These are phyloP conservation scores for Glyptemys insculpta DNA, from an alignment of 2,797 vertebrate species.

Conservation along the genomic window DNA sequence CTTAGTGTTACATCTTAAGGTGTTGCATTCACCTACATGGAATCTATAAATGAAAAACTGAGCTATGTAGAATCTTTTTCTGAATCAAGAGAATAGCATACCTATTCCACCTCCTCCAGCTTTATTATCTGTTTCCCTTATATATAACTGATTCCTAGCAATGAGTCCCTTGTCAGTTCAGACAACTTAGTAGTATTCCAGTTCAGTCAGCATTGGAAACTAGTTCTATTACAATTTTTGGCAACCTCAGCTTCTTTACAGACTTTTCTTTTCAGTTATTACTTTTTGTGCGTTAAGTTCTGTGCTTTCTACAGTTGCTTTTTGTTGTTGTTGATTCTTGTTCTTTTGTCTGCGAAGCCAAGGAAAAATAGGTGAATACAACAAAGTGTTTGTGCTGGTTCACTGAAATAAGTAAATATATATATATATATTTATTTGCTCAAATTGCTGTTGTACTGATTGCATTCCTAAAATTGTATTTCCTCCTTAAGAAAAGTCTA, in stretches of 20 bases:
- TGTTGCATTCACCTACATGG: not conserved
- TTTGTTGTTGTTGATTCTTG: not conserved
- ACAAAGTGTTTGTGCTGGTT: not conserved
- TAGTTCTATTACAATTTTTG: slow-evolving; percentile 15
- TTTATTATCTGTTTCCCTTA: fast-evolving
- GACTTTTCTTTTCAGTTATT: slow-evolving; percentile 30
- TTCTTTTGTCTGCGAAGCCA: not conserved
- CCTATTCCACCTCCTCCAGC: not conserved
- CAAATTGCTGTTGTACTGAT: not conserved
- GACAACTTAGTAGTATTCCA: slow-evolving; percentile 28
- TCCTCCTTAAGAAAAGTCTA: not conserved
- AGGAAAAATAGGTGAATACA: not conserved
- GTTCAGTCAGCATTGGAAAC: slow-evolving; percentile 50
- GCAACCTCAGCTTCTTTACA: slow-evolving; percentile 46
- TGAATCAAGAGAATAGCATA: slow-evolving; percentile 30
- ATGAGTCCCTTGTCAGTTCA: slow-evolving; percentile 13
- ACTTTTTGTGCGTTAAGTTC: not conserved
- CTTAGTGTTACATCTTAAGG: not conserved
- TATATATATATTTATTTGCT: not conserved
- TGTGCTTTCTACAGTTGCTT: not conserved
- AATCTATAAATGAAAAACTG: not conserved
- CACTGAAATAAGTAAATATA: not conserved
- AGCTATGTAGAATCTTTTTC: not conserved
- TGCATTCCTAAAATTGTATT: not conserved
- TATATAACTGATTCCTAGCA: slow-evolving; percentile 50